Percentiles rank a stretch among this genome's conserved stretches.
phyloP scores from a whole-genome alignment of 1,140 invertebrate genomes.

The Drosophila guanche region DNA sequence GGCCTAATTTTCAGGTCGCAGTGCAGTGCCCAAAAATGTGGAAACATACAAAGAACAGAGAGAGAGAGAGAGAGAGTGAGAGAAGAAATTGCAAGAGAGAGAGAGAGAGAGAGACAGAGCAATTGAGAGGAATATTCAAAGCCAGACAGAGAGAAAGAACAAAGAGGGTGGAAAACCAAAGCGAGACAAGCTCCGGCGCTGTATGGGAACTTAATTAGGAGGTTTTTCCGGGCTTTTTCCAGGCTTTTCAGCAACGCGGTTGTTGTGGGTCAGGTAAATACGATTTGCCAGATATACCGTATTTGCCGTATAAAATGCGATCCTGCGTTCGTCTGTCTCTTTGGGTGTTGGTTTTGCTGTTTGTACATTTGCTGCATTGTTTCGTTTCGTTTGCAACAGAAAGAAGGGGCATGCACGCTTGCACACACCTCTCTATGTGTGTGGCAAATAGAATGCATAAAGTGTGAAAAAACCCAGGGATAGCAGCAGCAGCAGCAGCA shows the following conservation, averaged over 20 bases:
- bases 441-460: conserved; percentile 61
- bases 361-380: conserved; percentile 25
- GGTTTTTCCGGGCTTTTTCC: conserved; percentile 45
- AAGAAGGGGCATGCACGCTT: conserved; percentile 30
- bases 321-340: conserved; percentile 30
- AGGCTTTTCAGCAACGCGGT: conserved; percentile 50
- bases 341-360: conserved; percentile 16
- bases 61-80: conserved; percentile 2
- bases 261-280: conserved; percentile 24
- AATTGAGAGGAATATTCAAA: no score
- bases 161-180: not conserved
- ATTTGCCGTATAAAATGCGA: conserved; percentile 43
- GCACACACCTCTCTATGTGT: conserved; percentile 4
- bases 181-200: conserved; percentile 5
- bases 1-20: conserved; percentile 52
- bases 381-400: conserved; percentile 23
- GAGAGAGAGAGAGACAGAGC: no score
- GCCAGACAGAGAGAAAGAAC: not conserved
- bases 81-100: conserved; percentile 4
- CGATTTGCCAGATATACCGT: conserved; percentile 26
- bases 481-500: conserved; percentile 28
- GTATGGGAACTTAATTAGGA: conserved; percentile 69
- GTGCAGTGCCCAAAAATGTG: conserved; percentile 34
- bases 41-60: conserved; percentile 16
- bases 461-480: conserved; percentile 54